Percentiles rank a stretch among this genome's conserved stretches.
phyloP scores from a whole-genome alignment of 1,140 invertebrate genomes.

The Stenopsyche tienmushanensis region DNA sequence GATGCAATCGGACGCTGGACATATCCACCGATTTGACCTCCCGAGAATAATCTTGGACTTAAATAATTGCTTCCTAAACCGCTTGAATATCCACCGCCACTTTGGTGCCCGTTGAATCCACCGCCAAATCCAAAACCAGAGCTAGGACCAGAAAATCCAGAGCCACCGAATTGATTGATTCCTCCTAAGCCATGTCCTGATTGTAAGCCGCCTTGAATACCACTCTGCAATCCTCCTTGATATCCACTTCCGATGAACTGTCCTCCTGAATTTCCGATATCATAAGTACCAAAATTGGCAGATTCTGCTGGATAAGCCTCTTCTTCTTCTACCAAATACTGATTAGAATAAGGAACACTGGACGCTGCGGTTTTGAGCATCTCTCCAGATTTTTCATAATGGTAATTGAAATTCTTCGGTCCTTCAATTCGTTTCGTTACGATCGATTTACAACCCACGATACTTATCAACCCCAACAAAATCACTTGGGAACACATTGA shows the following conservation, averaged over 20 bases:
- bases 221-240: constrained; percentile 39
- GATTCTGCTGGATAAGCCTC: constrained; percentile 53
- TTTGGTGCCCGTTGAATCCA: constrained; percentile 46
- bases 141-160: constrained; percentile 43
- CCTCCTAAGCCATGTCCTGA: constrained; percentile 42
- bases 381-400: constrained; percentile 34
- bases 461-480: too few species aligned
- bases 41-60: constrained; percentile 36
- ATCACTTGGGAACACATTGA: too few species aligned
- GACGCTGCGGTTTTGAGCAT: constrained; percentile 36
- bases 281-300: constrained; percentile 49
- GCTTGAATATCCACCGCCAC: constrained; percentile 46
- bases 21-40: constrained; percentile 31
- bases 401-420: constrained; percentile 36
- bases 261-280: constrained; percentile 17
- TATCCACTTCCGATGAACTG: constrained; percentile 19
- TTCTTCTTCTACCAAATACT: constrained; percentile 54
- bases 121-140: constrained; percentile 45
- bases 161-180: constrained; percentile 36
- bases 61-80: constrained; percentile 45
- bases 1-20: constrained; percentile 20
- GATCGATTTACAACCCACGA: neutral
- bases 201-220: constrained; percentile 45
- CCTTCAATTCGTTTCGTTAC: constrained; percentile 7
- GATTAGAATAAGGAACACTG: constrained; percentile 49